Evolutionary conservation across 1,140 invertebrate genomes (phyloP).

Genomic region (Drosophila dunni): DNA sequence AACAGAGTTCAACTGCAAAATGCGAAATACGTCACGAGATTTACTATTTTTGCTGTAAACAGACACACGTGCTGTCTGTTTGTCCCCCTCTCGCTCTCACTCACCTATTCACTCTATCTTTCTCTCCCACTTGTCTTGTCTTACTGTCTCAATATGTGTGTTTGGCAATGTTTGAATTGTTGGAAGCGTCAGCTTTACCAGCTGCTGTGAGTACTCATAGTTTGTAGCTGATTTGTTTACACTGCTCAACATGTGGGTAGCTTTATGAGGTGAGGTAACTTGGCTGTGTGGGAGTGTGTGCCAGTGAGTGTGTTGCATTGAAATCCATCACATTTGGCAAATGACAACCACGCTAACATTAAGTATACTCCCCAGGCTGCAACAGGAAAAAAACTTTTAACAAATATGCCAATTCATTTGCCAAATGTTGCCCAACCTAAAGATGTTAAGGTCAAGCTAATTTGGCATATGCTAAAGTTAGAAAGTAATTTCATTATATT

Average conservation of each 20-base stretch:
- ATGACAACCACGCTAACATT: conserved; percentile 34
- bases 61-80: conserved; percentile 34
- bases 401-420: conserved; percentile 63
- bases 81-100: not conserved
- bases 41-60: conserved; percentile 41
- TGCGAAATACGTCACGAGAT: conserved; percentile 75
- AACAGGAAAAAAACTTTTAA: conserved; percentile 17
- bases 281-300: conserved; percentile 20
- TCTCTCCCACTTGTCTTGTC: too few species aligned
- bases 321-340: conserved; percentile 36
- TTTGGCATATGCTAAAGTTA: conserved; percentile 38
- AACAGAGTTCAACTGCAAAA: conserved; percentile 57
- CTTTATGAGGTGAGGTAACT: conserved; percentile 24
- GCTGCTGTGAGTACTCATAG: conserved; percentile 17
- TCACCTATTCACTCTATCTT: not conserved
- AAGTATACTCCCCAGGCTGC: conserved; percentile 16
- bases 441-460: conserved; percentile 53
- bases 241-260: conserved; percentile 42
- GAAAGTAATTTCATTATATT: conserved; percentile 69
- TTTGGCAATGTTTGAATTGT: conserved; percentile 39
- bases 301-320: conserved; percentile 16
- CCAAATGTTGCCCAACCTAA: conserved; percentile 34
- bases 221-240: conserved; percentile 56
- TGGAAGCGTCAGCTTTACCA: conserved; percentile 21
- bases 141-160: not conserved